Evolutionary conservation across 1,140 invertebrate species (phyloP).

Genomic region (Megathymus violae): DNA sequence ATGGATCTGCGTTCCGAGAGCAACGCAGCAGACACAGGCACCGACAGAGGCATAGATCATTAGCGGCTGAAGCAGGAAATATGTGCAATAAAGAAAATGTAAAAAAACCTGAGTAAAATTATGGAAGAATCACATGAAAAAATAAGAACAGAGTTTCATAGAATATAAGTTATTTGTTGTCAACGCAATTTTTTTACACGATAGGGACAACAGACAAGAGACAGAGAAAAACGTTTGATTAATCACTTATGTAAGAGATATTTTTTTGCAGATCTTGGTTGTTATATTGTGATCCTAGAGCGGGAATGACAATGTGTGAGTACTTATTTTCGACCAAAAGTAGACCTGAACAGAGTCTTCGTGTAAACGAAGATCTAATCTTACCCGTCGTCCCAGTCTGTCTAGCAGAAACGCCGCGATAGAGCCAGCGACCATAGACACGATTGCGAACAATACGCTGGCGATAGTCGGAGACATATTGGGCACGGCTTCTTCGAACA

Average conservation of each 20-base stretch:
- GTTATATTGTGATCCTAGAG: too few species aligned
- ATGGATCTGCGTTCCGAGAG: conserved; percentile 60
- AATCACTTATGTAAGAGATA: too few species aligned
- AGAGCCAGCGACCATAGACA: conserved; percentile 45
- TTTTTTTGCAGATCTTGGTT: too few species aligned
- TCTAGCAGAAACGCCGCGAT: conserved; percentile 55
- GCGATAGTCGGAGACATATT: conserved; percentile 55
- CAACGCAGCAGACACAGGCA: conserved; percentile 45
- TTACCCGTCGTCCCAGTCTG: conserved; percentile 58
- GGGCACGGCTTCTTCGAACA: conserved; percentile 59
- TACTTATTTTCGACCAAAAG: too few species aligned
- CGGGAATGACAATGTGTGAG: too few species aligned
- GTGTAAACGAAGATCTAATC: conserved; percentile 4
- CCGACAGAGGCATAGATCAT: conserved; percentile 59
- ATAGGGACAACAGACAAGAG: too few species aligned
- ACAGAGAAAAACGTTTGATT: too few species aligned
- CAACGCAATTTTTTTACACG: too few species aligned
- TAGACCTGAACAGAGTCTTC: too few species aligned
- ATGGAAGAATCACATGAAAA: too few species aligned
- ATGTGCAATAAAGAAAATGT: background rate
- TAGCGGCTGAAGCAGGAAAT: conserved; percentile 49
- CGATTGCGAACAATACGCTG: conserved; percentile 55
- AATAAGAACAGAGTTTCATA: too few species aligned
- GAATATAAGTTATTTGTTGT: too few species aligned
- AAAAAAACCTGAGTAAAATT: background rate